phyloP scores from a whole-genome alignment of 2,888 invertebrate species.

The Papilio gigon region DNA sequence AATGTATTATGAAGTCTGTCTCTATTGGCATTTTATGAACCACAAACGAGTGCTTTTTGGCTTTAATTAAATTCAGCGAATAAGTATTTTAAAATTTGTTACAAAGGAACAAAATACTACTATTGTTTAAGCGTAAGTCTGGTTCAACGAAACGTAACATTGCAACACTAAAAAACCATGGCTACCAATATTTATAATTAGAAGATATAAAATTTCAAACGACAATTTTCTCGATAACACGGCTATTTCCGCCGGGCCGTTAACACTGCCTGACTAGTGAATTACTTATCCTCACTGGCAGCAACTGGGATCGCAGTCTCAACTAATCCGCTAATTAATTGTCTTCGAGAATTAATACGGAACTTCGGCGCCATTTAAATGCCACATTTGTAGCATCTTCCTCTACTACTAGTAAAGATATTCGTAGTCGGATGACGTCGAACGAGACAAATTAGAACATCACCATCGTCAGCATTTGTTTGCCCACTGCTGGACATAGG shows the following conservation, averaged over 20 bases:
- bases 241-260: conserved; percentile 11
- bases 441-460: no score
- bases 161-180: conserved; percentile 5
- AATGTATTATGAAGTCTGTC: no score
- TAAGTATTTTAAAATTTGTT: no score
- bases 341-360: conserved; percentile 6
- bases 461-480: no score
- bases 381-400: neutral
- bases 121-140: neutral
- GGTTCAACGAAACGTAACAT: neutral
- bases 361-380: conserved; percentile 16
- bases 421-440: neutral
- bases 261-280: neutral
- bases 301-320: neutral
- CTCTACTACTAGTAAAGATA: neutral
- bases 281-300: neutral
- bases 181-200: neutral
- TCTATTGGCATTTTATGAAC: no score
- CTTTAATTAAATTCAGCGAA: no score
- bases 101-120: no score
- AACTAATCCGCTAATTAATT: conserved; percentile 29
- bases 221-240: conserved; percentile 20
- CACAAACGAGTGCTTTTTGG: no score
- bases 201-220: conserved; percentile 17
- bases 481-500: no score